Evolutionary conservation across 2,888 invertebrate genomes (phyloP).

Genomic region (Autographa pulchrina): DNA sequence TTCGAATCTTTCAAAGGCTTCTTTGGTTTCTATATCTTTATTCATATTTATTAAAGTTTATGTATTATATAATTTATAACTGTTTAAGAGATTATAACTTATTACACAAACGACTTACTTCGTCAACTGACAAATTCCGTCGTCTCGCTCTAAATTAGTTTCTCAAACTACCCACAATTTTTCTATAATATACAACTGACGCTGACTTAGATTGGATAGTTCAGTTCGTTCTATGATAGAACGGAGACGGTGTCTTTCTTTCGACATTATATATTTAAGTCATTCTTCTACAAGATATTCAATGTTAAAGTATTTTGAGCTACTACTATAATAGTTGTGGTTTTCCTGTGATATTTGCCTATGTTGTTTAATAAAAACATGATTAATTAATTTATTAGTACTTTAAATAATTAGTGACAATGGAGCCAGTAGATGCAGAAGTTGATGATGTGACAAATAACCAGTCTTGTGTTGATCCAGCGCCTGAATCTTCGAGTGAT

Average conservation of each 20-base stretch:
- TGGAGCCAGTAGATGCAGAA: neutral
- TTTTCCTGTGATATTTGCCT: neutral
- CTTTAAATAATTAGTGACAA: neutral
- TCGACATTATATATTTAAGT: constrained; percentile 1
- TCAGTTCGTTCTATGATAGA: neutral
- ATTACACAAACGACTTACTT: too few relatives aligned
- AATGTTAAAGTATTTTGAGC: neutral
- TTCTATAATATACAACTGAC: neutral
- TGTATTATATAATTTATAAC: too few relatives aligned
- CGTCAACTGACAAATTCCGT: neutral
- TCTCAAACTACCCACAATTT: neutral
- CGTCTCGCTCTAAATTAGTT: neutral
- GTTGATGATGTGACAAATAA: too few relatives aligned
- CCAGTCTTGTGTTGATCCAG: too few relatives aligned
- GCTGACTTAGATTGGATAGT: neutral
- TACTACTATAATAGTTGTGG: neutral
- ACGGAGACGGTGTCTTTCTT: neutral
- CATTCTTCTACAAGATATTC: constrained; percentile 1
- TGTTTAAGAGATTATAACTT: too few relatives aligned
- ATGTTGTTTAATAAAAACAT: neutral
- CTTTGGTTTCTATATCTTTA: constrained; percentile 5
- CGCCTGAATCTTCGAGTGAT: too few relatives aligned
- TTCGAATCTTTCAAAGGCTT: constrained; percentile 11
- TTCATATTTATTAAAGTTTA: neutral
- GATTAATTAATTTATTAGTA: neutral